Evolutionary conservation across 2,797 vertebrate genomes (phyloP).

Genomic region (Galaxias olidus): DNA sequence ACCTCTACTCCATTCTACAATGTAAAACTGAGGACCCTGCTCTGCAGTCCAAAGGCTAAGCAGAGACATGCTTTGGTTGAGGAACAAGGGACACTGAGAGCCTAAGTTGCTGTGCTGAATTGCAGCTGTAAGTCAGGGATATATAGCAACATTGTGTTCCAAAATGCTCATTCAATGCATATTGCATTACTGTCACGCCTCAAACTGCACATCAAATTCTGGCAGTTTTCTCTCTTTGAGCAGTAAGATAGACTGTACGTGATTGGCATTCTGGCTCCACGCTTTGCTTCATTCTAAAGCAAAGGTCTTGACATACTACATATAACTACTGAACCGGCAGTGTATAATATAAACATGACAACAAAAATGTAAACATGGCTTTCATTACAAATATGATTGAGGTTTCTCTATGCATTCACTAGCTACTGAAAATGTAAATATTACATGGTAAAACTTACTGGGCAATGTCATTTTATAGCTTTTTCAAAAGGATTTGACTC

Average conservation of each 20-base stretch:
- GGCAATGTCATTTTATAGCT: no score
- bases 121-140: constrained; percentile 40
- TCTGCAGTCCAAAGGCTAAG: no score
- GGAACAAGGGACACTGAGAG: constrained; percentile 18
- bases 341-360: constrained; percentile 72
- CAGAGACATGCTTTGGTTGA: constrained; percentile 27
- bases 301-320: constrained; percentile 36
- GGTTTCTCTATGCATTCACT: no score
- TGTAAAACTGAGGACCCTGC: no score
- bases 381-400: constrained; percentile 50
- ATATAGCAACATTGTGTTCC: constrained; percentile 27
- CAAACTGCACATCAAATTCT: constrained; percentile 46
- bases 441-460: no score
- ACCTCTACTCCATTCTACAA: no score
- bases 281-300: no score
- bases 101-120: constrained; percentile 31
- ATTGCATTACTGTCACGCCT: constrained; percentile 56
- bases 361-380: constrained; percentile 70
- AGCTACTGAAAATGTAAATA: no score
- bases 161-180: constrained; percentile 53
- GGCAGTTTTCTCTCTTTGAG: constrained; percentile 1
- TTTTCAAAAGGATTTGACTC: no score
- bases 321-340: constrained; percentile 59
- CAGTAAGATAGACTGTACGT: constrained; percentile 61
- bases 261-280: constrained; percentile 53